A percentile compares a stretch with the other conserved stretches of the same genome.
These are phyloP conservation scores for Albula goreensis DNA, from an alignment of 2,113 vertebrate species.

Conservation along the genomic window DNA sequence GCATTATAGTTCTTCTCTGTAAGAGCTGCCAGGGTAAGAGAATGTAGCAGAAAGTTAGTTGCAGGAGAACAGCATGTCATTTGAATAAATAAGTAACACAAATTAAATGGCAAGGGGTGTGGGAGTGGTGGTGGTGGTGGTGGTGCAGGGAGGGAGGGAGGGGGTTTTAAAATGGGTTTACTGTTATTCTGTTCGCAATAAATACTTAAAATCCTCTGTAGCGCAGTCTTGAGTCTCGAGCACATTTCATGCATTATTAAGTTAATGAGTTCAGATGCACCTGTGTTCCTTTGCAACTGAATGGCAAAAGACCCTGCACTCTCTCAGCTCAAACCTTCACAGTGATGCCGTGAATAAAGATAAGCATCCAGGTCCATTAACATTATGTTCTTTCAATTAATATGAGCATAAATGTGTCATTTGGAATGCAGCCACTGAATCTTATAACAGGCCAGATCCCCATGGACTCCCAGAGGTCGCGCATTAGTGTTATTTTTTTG, in stretches of 20 bases:
- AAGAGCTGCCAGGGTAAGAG: not conserved
- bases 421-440: not conserved
- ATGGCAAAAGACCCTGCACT: constrained; percentile 35
- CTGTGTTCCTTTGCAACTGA: constrained; percentile 27
- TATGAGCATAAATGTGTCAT: not conserved
- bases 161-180: constrained; percentile 37
- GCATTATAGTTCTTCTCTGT: no score
- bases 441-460: constrained; percentile 8
- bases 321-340: not conserved
- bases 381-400: constrained; percentile 18
- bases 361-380: not conserved
- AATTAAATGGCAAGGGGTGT: constrained; percentile 32
- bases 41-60: not conserved
- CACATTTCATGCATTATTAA: constrained; percentile 57
- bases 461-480: not conserved
- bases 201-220: constrained; percentile 46
- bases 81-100: constrained; percentile 29
- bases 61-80: constrained; percentile 14
- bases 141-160: constrained; percentile 22
- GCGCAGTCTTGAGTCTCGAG: constrained; percentile 34
- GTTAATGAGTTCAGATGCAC: constrained; percentile 50
- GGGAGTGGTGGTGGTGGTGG: not conserved
- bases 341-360: not conserved
- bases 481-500: not conserved
- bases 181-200: constrained; percentile 40